Evolutionary conservation across 2,797 vertebrate genomes (phyloP).

Genomic region (Myiotriccus ornatus): DNA sequence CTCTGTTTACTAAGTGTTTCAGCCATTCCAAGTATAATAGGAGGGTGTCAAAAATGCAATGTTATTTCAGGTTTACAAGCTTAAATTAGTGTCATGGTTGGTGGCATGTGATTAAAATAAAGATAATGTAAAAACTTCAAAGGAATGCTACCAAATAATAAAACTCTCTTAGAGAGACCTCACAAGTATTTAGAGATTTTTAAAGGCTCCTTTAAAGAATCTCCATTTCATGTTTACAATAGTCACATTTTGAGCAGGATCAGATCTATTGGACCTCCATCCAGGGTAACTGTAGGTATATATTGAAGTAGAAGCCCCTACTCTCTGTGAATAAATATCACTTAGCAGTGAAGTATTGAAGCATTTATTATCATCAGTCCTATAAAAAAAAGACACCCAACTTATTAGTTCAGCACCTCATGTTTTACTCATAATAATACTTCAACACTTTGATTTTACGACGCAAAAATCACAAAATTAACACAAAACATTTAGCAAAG

Average conservation of each 20-base stretch:
- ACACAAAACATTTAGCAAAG: not conserved
- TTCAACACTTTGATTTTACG: not conserved
- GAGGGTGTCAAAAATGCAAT: not conserved
- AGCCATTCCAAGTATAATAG: not conserved
- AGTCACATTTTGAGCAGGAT: not conserved
- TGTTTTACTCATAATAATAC: not conserved
- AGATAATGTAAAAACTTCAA: not conserved
- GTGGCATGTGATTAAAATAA: not conserved
- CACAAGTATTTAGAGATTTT: not conserved
- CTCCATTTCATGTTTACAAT: not conserved
- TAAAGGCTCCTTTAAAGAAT: not conserved
- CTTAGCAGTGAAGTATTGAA: not conserved
- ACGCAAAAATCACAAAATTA: not conserved
- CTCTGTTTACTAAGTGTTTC: not conserved
- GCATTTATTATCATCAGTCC: not conserved
- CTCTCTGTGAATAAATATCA: not conserved
- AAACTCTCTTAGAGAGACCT: not conserved
- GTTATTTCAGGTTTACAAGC: not conserved
- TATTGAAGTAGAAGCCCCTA: not conserved
- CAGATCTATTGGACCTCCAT: not conserved
- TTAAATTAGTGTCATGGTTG: not conserved
- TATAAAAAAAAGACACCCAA: not conserved
- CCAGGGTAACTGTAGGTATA: not conserved
- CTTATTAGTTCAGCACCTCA: not conserved
- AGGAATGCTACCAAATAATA: not conserved